Base-by-base conservation (phyloP, 1,140 invertebrate species). In the Lepidotrigona ventralis region DNA sequence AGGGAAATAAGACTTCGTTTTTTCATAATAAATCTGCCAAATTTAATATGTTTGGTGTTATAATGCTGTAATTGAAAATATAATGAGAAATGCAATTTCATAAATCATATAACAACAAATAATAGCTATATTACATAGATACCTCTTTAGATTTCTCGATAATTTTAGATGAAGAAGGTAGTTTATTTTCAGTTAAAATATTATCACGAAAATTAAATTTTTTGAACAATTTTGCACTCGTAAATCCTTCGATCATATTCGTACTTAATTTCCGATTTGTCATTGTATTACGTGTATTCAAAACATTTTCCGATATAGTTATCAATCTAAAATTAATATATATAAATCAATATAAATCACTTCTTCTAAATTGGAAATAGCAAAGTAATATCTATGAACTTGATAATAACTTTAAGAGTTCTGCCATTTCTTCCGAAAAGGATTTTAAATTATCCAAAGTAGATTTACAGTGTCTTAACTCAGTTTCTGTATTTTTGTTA, bases 1-100 rank as follows among this genome's bases (percentile, higher is more conserved):
- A 85, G 72, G 39, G 88, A 89, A 72, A 92, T 85, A 6, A 80
- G n/a, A 63, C 91, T 92, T 60, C 72, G 88, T 73, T 87, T 89
- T 83, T 92, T 92, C 46, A 88, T 60, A 29, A 76, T 70, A 60
- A 91, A 92, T 69, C 60, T 81, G 1, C 54, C 53, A 26, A 64
- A 26, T 9, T 80, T 63, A 23, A 26, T 77, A 19, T 17, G 56
- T 23, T 70, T 63, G 2, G 33, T 21, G 2, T 79, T 54, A 5
- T 14, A 26, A 56, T 1, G 9, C 85, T 87, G 75, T 21, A 87
- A 87, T 68, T 17, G 26, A 54, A 68, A 85, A 64, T 64, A 26
- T 1, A 51, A n/a, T 26, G 15, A 9, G 15, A 56, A 70, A n/a
- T 51, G 53, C 54, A 72, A 56, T 77, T 29, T 19, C 3, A 60